Percentiles rank a stretch among this genome's conserved stretches.
Conservation (phyloP, 2,797 vertebrate genomes). For the Kryptolebias ocellatus region DNA sequence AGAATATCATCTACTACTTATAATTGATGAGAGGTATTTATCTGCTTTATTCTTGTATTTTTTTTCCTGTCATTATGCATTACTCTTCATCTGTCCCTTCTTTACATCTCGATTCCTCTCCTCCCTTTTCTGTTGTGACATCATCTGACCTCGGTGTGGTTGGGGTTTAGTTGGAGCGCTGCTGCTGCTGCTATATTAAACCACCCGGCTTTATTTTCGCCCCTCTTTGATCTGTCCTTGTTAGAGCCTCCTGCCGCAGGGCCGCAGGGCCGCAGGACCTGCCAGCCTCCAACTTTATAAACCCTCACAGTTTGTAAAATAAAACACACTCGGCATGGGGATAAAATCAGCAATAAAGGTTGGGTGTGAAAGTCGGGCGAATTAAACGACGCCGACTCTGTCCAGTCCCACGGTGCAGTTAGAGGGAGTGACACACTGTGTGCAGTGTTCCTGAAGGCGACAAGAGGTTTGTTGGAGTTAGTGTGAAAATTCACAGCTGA, state of each 20-base stretch:
- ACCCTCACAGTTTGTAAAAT: conserved; percentile 68
- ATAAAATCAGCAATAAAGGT: conserved; percentile 61
- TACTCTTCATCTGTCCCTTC: conserved; percentile 14
- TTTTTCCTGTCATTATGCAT: conserved; percentile 2
- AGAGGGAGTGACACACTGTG: conserved; percentile 24
- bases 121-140: conserved; percentile 60
- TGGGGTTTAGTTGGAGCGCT: conserved; percentile 55
- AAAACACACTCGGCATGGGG: conserved; percentile 56
- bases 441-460: conserved; percentile 24
- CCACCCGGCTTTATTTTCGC: conserved; percentile 65
- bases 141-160: conserved; percentile 72
- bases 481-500: conserved; percentile 68
- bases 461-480: conserved; percentile 28
- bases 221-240: conserved; percentile 65
- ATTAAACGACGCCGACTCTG: conserved; percentile 37
- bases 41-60: conserved; percentile 1
- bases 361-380: conserved; percentile 63
- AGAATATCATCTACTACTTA: too few species aligned
- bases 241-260: conserved; percentile 54
- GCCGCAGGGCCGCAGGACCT: conserved; percentile 46
- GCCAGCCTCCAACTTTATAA: conserved; percentile 63
- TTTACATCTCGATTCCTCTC: conserved; percentile 32
- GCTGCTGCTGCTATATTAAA: conserved; percentile 71
- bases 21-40: background rate
- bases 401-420: conserved; percentile 27